A percentile compares a stretch with the other conserved stretches of the same genome.
These are phyloP conservation scores for Brachylomia viminalis DNA, from an alignment of 2,888 invertebrate species.

Conservation along the genomic window DNA sequence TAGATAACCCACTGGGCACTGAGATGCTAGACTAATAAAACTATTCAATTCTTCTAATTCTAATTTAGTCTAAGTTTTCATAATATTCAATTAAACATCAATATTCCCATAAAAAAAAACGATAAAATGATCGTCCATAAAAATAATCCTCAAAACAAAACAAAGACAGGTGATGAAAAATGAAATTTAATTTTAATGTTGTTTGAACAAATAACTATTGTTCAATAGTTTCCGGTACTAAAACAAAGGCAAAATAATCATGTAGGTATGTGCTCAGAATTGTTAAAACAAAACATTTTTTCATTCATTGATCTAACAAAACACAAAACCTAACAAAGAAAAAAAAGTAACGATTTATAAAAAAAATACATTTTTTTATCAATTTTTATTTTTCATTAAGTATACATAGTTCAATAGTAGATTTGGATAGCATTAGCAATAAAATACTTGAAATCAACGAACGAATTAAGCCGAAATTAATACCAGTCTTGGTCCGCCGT, in stretches of 20 bases:
- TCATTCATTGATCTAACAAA: not conserved
- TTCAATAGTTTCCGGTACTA: not conserved
- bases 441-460: constrained; percentile 85
- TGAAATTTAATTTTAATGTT: not conserved
- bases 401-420: constrained; percentile 49
- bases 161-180: not conserved
- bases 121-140: not conserved
- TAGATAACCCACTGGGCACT: too few species aligned
- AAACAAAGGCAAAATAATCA: constrained; percentile 16
- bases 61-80: too few species aligned
- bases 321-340: not conserved
- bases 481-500: constrained; percentile 88
- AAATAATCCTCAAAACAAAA: not conserved
- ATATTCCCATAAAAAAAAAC: not conserved
- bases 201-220: not conserved
- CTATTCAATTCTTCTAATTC: too few species aligned
- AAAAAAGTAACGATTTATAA: not conserved
- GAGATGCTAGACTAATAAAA: not conserved
- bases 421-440: constrained; percentile 69
- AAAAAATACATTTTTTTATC: not conserved
- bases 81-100: not conserved
- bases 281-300: not conserved
- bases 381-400: constrained; percentile 21
- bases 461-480: constrained; percentile 88
- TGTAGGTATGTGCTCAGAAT: not conserved